Evolutionary conservation across 1,140 invertebrate genomes (phyloP), one percentile per base, ranked within the genome.

Genomic region (Ylistrum balloti): DNA sequence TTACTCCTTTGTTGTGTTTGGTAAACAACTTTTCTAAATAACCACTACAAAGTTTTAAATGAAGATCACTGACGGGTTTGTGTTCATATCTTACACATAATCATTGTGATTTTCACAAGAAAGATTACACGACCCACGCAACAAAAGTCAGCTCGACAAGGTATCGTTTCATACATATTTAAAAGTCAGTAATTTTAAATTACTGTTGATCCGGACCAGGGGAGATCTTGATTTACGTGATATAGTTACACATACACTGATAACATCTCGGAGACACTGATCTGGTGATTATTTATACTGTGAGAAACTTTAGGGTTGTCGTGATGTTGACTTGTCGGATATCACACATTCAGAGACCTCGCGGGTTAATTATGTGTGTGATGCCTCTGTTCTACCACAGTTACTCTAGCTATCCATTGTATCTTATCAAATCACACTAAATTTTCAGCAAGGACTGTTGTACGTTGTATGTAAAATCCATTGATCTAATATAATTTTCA

Each of bases 201-300:
- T 74, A 74, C 56, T n/a, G 17, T 28, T 74, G 56, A 74, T 74
- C 56, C 56, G 56, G 56, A 74, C 56, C 56, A 74, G 20, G 13
- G 56, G 56, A 74, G 56, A n/a, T 74, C 56, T 74, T 74, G 56
- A 74, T 74, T 74, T 74, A 74, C 56, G 28, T 74, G 56, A 74
- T 74, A 74, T 74, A 22, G 22, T 74, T 28, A 74, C 56, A 74
- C 56, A 28, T 74, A n/a, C 22, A n/a, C 56, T 74, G 56, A 74
- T 28, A 74, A 74, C 56, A 74, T 74, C 56, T 28, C 22, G n/a
- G 56, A 5, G 56, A 74, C 56, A 28, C 22, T 74, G 56, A 74
- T 74, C 56, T 28, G 15, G 22, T 28, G 56, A 74, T 74, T 74
- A 74, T 74, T n/a, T 22, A 9, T 17, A 28, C 56, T 74, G 56